These are phyloP conservation scores for Tapera naevia DNA, from an alignment of 2,797 vertebrate genomes.

Conservation along the genomic window DNA sequence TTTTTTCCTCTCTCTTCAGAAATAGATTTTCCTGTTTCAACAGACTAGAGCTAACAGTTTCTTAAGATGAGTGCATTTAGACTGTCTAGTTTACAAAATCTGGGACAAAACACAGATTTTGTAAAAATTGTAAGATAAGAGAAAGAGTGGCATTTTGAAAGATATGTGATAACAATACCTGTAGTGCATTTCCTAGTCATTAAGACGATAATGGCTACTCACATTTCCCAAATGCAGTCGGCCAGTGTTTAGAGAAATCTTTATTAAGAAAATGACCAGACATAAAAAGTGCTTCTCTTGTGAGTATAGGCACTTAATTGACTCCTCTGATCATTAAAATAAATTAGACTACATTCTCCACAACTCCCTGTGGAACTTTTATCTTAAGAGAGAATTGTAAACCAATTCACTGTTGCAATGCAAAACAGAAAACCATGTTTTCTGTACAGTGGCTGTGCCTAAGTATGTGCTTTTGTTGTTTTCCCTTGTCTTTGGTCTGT, in stretches of 20 bases:
- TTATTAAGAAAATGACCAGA: constrained; percentile 59
- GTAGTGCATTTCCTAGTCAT: constrained; percentile 5
- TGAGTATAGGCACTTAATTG: constrained; percentile 54
- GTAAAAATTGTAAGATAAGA: not conserved
- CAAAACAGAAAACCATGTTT: not conserved
- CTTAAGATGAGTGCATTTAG: not conserved
- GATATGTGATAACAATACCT: not conserved
- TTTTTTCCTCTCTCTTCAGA: not conserved
- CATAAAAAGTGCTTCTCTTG: constrained; percentile 37
- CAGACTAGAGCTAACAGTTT: not conserved
- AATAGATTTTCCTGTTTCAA: not conserved
- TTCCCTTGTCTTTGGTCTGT: not conserved
- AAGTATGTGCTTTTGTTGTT: not conserved
- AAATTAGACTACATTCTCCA: constrained; percentile 56
- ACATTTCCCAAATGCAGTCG: constrained; percentile 20
- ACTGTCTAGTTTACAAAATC: not conserved
- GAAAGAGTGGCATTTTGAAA: not conserved
- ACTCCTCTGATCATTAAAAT: constrained; percentile 65
- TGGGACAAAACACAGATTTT: not conserved
- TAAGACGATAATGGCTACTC: constrained; percentile 26
- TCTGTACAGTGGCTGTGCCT: not conserved
- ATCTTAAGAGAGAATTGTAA: constrained; percentile 51
- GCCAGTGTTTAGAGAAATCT: constrained; percentile 31
- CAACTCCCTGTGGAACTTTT: constrained; percentile 60
- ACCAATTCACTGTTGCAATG: constrained; percentile 5